Percentiles rank a stretch among this genome's conserved stretches.
phyloP scores from a whole-genome alignment of 2,888 invertebrate species.

The Caenorhabditis parvicauda region DNA sequence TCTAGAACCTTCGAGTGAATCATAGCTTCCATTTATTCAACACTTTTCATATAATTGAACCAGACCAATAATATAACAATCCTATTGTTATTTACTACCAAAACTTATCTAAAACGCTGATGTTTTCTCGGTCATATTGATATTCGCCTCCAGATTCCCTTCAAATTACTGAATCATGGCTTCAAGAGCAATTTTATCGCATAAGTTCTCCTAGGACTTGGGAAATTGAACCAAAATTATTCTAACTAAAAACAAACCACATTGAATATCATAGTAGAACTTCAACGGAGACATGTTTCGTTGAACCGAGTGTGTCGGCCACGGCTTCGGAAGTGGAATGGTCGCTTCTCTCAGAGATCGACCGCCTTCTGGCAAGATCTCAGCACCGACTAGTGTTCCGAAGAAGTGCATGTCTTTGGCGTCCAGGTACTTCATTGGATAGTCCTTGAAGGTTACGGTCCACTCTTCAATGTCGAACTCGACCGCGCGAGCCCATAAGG shows the following conservation, averaged over 20 bases:
- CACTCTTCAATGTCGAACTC: conserved; percentile 80
- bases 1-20: no score
- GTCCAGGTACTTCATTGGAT: conserved; percentile 85
- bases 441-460: conserved; percentile 85
- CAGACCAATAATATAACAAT: no score
- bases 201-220: no score
- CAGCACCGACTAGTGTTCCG: conserved; percentile 86
- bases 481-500: conserved; percentile 87
- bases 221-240: no score
- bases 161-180: no score
- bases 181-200: no score
- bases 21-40: no score
- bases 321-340: conserved; percentile 81
- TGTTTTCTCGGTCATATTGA: no score
- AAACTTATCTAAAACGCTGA: no score
- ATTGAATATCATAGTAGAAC: conserved; percentile 95
- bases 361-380: conserved; percentile 64
- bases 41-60: no score
- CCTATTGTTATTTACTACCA: no score
- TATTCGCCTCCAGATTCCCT: no score
- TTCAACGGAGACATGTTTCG: conserved; percentile 87
- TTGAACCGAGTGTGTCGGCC: conserved; percentile 79
- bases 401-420: conserved; percentile 78
- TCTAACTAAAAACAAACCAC: conserved; percentile 66
- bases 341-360: conserved; percentile 43